Evolutionary conservation across 1,140 invertebrate genomes (phyloP), one percentile per base, ranked within the genome.

Genomic region (Streblospio benedicti): DNA sequence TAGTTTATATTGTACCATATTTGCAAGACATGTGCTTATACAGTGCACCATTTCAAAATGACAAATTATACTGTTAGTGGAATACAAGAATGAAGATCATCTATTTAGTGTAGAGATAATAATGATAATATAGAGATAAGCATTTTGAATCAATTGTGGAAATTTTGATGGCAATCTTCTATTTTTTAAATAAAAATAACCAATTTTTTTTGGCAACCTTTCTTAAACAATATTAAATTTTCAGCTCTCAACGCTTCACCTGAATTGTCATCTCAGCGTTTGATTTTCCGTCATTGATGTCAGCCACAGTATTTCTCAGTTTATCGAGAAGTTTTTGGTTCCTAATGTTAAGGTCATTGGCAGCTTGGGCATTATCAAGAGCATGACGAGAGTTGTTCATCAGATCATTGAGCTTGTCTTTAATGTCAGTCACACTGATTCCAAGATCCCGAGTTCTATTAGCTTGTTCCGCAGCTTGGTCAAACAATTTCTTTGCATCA

Each of bases 311-410:
- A n/a, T n/a, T n/a, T n/a, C n/a, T n/a, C n/a, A n/a, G n/a, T n/a
- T 49, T 14, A 12, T 30, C 31, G 38, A 25, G 41, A 32, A 51
- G 43, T 28, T 60, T 41, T 45, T 38, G n/a, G 27, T 65, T 60
- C 52, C 80, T 75, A n/a, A 69, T 59, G 62, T 87, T 86, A 1
- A 89, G 69, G 18, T 76, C 76, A 30, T 86, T 82, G 1, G 86
- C 86, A 32, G 82, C 79, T 1, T 75, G 73, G 0, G 84, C 81
- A n/a, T 82, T 83, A 16, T 82, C 76, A 20, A 84, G 75, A 0
- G 86, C 83, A 32, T 81, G 75, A 4, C 83, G 77, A 4, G 84
- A 86, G 65, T 86, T 84, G 57, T 86, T 83, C 43, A 82, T 76
- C 53, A 93, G 78, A 67, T 92, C 89, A 41, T 86, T 47, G 2